Evolutionary conservation across 1,140 invertebrate genomes (phyloP), one percentile per base, ranked within the genome.

Genomic region (Centruroides sculpturatus): DNA sequence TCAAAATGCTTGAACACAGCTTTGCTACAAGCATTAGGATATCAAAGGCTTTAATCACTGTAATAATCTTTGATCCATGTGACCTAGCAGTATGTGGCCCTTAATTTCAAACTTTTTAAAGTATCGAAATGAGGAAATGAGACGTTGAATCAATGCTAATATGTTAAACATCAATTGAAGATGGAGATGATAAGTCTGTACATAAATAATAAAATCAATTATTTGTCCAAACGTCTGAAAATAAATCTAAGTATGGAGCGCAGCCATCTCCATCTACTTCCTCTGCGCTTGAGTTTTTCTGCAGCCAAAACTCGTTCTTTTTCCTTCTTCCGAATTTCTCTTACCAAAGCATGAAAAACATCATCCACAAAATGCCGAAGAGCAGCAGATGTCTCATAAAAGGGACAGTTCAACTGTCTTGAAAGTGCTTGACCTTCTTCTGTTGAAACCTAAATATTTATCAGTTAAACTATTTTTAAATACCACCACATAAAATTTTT

Each of bases 291-390:
- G 5, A 55, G 5, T 55, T 55, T 55, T 12, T 55, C 54, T 35
- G 54, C 54, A 5, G 35, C 54, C 23, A 36, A 4, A 12, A 35
- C n/a, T 34, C 35, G 54, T 7, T 71, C 71, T 46, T 65, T 60
- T 62, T 75, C 72, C 50, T 69, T 69, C 8, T 60, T 57, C 13
- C 74, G 62, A 46, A 77, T 75, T 66, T 75, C 74, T 57, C 73
- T 63, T 11, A 77, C 70, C 34, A 77, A 63, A 47, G 69, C 69
- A 62, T 75, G 73, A 66, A 77, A 77, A 6, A 71, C 65, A 35
- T 69, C 69, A 57, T 69, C 68, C 10, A 69, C 69, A 59, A 59
- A 62, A 47, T 64, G 68, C 4, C 70, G 64, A 12, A 69, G 55
- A 34, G 69, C 69, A 13, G 70, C 70, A 11, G 70, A 71, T 2